Evolutionary conservation across 2,888 invertebrate genomes (phyloP).

Genomic region (Calameuta filiformis): DNA sequence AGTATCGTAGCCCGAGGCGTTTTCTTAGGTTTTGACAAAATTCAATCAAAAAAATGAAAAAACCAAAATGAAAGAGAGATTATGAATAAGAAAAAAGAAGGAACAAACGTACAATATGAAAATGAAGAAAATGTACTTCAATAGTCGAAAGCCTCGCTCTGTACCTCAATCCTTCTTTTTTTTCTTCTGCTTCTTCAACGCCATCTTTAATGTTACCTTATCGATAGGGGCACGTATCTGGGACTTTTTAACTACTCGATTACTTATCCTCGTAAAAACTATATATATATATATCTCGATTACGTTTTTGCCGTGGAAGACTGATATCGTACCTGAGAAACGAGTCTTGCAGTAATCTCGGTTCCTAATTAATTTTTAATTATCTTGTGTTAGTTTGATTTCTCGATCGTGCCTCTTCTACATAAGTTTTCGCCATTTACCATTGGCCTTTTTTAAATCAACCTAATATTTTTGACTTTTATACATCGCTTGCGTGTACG

Average conservation of each 20-base stretch:
- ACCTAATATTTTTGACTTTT: neutral
- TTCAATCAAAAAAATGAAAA: neutral
- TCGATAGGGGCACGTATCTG: neutral
- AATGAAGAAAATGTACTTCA: neutral
- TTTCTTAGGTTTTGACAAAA: neutral
- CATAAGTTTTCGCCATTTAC: neutral
- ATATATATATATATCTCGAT: neutral
- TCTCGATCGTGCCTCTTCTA: neutral
- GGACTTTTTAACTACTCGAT: neutral
- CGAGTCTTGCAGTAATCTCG: neutral
- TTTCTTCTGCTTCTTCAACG: neutral
- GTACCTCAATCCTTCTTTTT: neutral
- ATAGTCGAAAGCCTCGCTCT: neutral
- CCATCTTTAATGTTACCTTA: neutral
- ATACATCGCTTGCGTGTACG: neutral
- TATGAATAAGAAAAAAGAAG: neutral
- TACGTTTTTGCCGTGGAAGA: conserved; percentile 36
- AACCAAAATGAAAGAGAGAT: neutral
- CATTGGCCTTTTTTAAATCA: neutral
- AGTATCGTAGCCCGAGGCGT: neutral
- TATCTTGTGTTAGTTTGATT: neutral
- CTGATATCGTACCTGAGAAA: conserved; percentile 58
- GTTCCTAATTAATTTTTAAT: neutral
- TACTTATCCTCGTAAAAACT: neutral
- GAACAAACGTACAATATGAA: neutral